A percentile compares a stretch with the other conserved stretches of the same genome.
Evolutionary conservation across 1,140 invertebrate genomes (phyloP).

Genomic region (Homalodisca vitripennis): DNA sequence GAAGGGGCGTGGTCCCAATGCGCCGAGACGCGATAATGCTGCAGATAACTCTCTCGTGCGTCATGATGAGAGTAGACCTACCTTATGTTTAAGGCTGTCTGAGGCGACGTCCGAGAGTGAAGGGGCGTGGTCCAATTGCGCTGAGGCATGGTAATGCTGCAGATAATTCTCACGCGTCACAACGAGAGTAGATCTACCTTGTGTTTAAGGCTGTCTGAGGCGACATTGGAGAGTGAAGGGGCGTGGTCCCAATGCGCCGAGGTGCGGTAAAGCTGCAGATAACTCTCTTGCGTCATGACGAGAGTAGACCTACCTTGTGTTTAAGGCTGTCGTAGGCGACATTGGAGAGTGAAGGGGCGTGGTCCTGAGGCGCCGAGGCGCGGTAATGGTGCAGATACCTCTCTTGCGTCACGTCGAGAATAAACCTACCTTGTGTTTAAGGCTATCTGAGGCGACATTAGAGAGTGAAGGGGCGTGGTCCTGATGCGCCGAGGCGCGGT

Average conservation of each 20-base stretch:
- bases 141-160: conserved; percentile 63
- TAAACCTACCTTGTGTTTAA: conserved; percentile 42
- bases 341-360: conserved; percentile 42
- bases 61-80: conserved; percentile 74
- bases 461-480: conserved; percentile 45
- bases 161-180: conserved; percentile 78
- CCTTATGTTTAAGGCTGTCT: no score
- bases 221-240: no score
- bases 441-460: conserved; percentile 38
- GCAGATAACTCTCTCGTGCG: conserved; percentile 77
- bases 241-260: no score
- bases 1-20: conserved; percentile 47
- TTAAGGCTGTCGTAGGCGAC: conserved; percentile 36
- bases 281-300: no score
- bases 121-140: no score
- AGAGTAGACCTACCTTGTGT: conserved; percentile 44
- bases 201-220: no score
- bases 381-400: conserved; percentile 71
- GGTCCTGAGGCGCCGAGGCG: conserved; percentile 53
- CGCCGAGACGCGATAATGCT: conserved; percentile 60
- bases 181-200: no score
- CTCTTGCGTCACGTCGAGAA: conserved; percentile 75
- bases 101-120: no score
- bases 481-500: conserved; percentile 55
- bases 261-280: no score